Evolutionary conservation across 2,113 vertebrate species (phyloP).

Genomic region (Arizona elegans): DNA sequence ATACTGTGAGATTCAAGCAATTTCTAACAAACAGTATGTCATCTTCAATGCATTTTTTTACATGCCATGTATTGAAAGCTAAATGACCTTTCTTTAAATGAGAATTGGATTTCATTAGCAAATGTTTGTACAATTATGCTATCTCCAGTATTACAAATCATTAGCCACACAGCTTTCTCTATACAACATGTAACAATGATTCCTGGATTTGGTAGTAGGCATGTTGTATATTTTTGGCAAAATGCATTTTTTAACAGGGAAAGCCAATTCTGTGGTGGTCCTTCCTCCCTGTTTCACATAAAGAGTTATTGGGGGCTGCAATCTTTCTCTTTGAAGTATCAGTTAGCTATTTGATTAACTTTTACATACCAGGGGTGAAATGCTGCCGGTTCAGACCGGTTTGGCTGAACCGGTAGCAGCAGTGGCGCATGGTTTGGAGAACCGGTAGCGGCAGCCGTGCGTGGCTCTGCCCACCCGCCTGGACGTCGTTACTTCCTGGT

Average conservation of each 20-base stretch:
- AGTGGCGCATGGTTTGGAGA: too few relatives aligned
- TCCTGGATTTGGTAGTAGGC: neutral
- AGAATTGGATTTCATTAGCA: constrained; percentile 15
- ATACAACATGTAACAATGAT: fast-evolving
- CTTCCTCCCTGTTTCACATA: neutral
- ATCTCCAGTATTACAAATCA: neutral
- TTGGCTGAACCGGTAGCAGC: too few relatives aligned
- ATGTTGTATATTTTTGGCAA: neutral
- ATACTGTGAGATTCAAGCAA: neutral
- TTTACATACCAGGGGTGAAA: neutral
- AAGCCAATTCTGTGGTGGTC: too few relatives aligned
- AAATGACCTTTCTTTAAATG: constrained; percentile 9
- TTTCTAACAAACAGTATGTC: constrained; percentile 7
- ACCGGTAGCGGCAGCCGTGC: too few relatives aligned
- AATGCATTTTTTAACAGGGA: neutral
- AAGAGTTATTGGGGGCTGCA: neutral
- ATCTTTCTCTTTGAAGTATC: neutral
- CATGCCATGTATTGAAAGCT: neutral
- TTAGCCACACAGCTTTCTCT: neutral
- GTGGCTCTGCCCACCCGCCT: too few relatives aligned
- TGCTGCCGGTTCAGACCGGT: too few relatives aligned
- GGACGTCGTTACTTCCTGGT: too few relatives aligned
- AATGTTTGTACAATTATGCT: neutral
- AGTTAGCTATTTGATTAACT: neutral
- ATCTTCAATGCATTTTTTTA: constrained; percentile 8